Percentiles rank a stretch among this genome's conserved stretches.
Conservation (phyloP, 2,113 vertebrate genomes). For the Myxocyprinus asiaticus region DNA sequence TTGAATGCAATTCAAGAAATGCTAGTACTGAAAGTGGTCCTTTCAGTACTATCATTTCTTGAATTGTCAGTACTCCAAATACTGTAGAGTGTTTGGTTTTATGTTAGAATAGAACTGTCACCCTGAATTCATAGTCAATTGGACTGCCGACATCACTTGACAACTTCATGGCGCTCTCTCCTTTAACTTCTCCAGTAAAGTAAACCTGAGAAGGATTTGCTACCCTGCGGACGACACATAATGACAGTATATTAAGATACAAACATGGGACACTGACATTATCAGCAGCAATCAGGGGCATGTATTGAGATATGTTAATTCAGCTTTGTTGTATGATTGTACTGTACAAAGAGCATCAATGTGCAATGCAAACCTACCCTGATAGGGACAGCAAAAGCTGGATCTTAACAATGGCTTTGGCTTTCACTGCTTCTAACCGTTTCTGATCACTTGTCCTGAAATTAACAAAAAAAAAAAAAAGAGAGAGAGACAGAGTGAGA, state of each 20-base stretch:
- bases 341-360: neutral
- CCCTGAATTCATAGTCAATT: slow-evolving; percentile 89
- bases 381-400: slow-evolving; percentile 85
- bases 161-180: slow-evolving; percentile 80
- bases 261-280: neutral
- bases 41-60: too few species aligned
- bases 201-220: slow-evolving; percentile 92
- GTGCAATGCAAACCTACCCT: slow-evolving; percentile 78
- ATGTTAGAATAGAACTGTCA: slow-evolving; percentile 68
- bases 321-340: neutral
- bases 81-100: neutral
- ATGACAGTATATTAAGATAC: neutral
- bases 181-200: slow-evolving; percentile 77
- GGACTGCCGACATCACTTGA: slow-evolving; percentile 87
- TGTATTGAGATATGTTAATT: neutral
- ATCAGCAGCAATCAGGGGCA: too few species aligned
- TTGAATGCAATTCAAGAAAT: neutral
- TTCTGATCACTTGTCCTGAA: slow-evolving; percentile 88
- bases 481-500: neutral
- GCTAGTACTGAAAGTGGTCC: too few species aligned
- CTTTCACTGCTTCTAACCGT: slow-evolving; percentile 73
- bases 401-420: slow-evolving; percentile 85
- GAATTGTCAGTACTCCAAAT: too few species aligned
- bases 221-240: slow-evolving; percentile 69
- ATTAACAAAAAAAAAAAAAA: slow-evolving; percentile 34